phyloP scores from a whole-genome alignment of 1,140 invertebrate species.

The Polypedilum pembai region DNA sequence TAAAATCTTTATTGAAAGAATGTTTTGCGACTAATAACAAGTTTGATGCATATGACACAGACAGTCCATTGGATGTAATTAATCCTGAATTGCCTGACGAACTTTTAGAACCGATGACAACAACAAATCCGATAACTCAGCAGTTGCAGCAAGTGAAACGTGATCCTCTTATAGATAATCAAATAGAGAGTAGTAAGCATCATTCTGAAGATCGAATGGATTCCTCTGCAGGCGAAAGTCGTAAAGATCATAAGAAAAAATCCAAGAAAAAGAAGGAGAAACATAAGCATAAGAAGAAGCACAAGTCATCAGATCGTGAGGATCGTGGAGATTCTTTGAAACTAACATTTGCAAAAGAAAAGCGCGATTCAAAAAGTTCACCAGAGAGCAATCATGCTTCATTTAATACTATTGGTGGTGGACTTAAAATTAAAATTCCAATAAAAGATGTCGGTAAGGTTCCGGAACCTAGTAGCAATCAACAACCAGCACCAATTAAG shows the following conservation, averaged over 20 bases:
- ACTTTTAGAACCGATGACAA: slow-evolving; percentile 35
- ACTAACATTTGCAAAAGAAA: slow-evolving; percentile 61
- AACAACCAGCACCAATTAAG: slow-evolving; percentile 44
- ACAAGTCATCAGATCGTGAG: slow-evolving; percentile 53
- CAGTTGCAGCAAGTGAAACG: slow-evolving; percentile 31
- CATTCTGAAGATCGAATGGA: background rate
- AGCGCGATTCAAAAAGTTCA: slow-evolving; percentile 44
- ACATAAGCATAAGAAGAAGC: slow-evolving; percentile 57
- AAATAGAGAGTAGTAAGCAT: too few relatives aligned
- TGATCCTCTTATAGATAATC: background rate
- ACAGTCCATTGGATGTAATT: slow-evolving; percentile 33
- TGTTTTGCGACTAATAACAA: slow-evolving; percentile 35
- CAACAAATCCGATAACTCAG: slow-evolving; percentile 37
- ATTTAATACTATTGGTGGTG: slow-evolving; percentile 19
- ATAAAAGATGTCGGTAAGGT: slow-evolving; percentile 45
- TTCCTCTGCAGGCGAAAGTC: slow-evolving; percentile 37
- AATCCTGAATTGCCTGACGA: slow-evolving; percentile 37
- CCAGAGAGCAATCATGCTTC: slow-evolving; percentile 25
- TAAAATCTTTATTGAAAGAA: slow-evolving; percentile 41
- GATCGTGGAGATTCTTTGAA: slow-evolving; percentile 51
- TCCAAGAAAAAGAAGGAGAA: slow-evolving; percentile 59
- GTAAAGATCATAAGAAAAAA: slow-evolving; percentile 44
- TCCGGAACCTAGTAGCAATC: slow-evolving; percentile 34
- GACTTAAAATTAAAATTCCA: slow-evolving; percentile 57
- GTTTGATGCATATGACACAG: slow-evolving; percentile 32